Percentiles rank a stretch among this genome's conserved stretches.
Conservation (phyloP, 2,888 invertebrate genomes). For the Catotricha subobsoleta region DNA sequence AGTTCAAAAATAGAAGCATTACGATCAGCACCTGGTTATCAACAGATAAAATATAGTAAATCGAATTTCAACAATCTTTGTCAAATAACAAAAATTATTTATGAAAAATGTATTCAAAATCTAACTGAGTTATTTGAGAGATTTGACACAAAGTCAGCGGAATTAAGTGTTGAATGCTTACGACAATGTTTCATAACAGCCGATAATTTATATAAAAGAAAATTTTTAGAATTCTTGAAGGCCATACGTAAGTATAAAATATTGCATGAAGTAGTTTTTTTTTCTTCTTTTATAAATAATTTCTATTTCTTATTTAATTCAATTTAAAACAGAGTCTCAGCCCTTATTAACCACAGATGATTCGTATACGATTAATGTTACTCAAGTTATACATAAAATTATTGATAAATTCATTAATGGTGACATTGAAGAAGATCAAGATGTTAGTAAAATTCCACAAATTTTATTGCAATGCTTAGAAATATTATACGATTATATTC, state of each 20-base stretch:
- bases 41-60: constrained; percentile 22
- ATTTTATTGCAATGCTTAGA: constrained; percentile 22
- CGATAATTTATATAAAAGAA: constrained; percentile 19
- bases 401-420: constrained; percentile 19
- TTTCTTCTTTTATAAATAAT: too few relatives aligned
- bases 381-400: constrained; percentile 17
- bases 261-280: not conserved
- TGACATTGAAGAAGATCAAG: constrained; percentile 13
- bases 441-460: constrained; percentile 16
- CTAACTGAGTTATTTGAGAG: constrained; percentile 30
- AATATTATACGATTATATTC: constrained; percentile 22
- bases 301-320: too few relatives aligned
- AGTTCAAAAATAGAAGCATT: constrained; percentile 17
- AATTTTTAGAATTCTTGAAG: constrained; percentile 22
- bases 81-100: constrained; percentile 22
- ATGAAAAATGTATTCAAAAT: constrained; percentile 30
- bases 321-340: too few relatives aligned
- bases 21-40: constrained; percentile 21
- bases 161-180: constrained; percentile 37
- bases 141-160: constrained; percentile 33
- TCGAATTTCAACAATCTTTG: constrained; percentile 20
- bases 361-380: not conserved
- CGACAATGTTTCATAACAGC: constrained; percentile 24
- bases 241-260: constrained; percentile 2
- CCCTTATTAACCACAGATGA: too few relatives aligned